Evolutionary conservation across 2,888 invertebrate genomes (phyloP), one percentile per base, ranked within the genome.

Genomic region (Argyra leucocephala): DNA sequence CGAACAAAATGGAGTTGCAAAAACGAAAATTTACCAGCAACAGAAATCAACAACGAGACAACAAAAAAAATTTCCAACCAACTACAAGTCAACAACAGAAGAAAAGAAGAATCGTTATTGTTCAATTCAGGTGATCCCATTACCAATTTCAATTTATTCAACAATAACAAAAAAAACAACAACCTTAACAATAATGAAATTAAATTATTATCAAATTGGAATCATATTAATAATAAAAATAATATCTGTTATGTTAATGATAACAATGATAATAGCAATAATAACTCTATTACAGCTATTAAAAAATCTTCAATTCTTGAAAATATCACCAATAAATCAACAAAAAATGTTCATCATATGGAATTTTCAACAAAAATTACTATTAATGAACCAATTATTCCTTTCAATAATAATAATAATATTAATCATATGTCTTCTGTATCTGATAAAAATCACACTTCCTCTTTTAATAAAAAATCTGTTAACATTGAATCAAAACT

Each of bases 401-500:
- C n/a, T n/a, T 48, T 15, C 48, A 48, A 48, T 48, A 18, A 31
- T 31, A 26, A 26, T 26, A 6, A 7, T 26, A 31, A 6, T 31
- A 31, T n/a, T n/a, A n/a, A 31, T 31, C 31, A 48, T 15, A 48
- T 48, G 48, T 48, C 37, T 6, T 37, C 48, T 48, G 9, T 15
- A 12, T 12, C 9, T 48, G 48, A 48, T 12, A 48, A 18, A 48
- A 18, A 12, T 48, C 5, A 9, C 5, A 18, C 48, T 48, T 48
- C 48, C 18, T 48, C 18, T 48, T 48, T 12, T n/a, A 48, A 48
- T 48, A 48, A 48, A 48, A 15, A 48, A 48, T 48, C 48, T 48
- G 48, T 48, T 48, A 48, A 48, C 48, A 48, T 48, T 48, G 48
- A 48, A 48, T 48, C n/a, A 15, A 48, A 48, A 48, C 15, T 48